phyloP scores from a whole-genome alignment of 2,113 vertebrate species.

The Barbus barbus region DNA sequence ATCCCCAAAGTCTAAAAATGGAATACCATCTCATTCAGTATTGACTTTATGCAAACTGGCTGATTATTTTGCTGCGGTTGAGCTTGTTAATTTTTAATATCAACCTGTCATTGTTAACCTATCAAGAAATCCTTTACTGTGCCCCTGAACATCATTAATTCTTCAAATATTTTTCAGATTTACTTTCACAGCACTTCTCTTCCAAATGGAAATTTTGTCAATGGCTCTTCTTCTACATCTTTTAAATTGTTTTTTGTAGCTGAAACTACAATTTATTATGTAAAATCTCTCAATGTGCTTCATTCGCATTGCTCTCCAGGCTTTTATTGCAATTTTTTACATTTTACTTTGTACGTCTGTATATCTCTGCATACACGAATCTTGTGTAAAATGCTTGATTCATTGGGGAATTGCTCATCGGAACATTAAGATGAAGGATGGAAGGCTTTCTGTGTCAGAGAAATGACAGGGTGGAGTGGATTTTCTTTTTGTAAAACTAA shows the following conservation, averaged over 20 bases:
- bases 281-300: neutral
- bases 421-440: slow-evolving; percentile 9
- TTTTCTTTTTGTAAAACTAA: neutral
- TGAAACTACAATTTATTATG: neutral
- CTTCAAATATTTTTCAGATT: neutral
- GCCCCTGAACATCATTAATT: neutral
- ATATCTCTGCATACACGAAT: neutral
- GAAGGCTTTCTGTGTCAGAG: neutral
- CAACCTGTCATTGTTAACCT: slow-evolving; percentile 4
- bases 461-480: neutral
- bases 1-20: neutral
- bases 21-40: neutral
- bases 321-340: neutral
- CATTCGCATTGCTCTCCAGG: neutral
- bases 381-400: neutral
- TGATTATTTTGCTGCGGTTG: neutral
- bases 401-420: neutral
- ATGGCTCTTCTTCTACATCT: neutral
- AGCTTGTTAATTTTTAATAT: neutral
- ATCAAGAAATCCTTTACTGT: neutral
- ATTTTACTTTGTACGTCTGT: too few relatives aligned
- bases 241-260: neutral
- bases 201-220: neutral
- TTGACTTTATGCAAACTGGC: neutral
- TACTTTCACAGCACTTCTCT: neutral